Base-by-base conservation (phyloP, 2,113 vertebrate genomes). In the Rhagologus leucostigma region DNA sequence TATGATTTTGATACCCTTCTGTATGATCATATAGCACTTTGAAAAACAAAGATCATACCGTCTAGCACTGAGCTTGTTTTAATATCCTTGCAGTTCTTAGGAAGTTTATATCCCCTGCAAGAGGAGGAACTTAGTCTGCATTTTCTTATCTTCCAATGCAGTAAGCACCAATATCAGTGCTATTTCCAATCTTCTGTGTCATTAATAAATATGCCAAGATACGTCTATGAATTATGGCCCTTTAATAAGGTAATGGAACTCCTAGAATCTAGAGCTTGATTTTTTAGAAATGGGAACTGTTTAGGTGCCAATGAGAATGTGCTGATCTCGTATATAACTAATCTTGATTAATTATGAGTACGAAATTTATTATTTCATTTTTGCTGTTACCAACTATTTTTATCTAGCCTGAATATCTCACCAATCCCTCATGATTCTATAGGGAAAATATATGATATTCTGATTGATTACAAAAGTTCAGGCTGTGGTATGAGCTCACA, bases 181-280 rank as follows among this genome's bases (percentile, higher is more conserved):
- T 90, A 18, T 87, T 89, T 92, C 89, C 39, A 83, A 7, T 94
- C 75, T 91, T 93, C 79, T 81, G 35, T 93, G 49, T 78, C 92
- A 81, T 96, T 97, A 94, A 96, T 93, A 95, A 96, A 89, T 84
- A 89, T 84, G 92, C 80, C 96, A 90, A 93, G 73, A 75, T 68
- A 57, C 62, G 70, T 53, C 64, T 29, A 19, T 88, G 67, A 96
- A 62, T 94, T 90, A 93, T 88, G 49, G 35, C 39, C 11, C 41
- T 90, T 95, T 88, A 94, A 93, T 96, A 95, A 93, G 22, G 64
- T 92, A 93, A 96, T 81, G 56, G 71, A 90, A 44, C 71, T 93
- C 68, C 46, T 67, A 84, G 69, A 76, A 74, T 50, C 85, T 81
- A 33, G 22, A 67, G 67, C 42, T 77, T 79, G 67, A 18, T 83